These are phyloP conservation scores for Rhinogobius similis DNA, from an alignment of 2,113 vertebrate genomes.

Conservation along the genomic window DNA sequence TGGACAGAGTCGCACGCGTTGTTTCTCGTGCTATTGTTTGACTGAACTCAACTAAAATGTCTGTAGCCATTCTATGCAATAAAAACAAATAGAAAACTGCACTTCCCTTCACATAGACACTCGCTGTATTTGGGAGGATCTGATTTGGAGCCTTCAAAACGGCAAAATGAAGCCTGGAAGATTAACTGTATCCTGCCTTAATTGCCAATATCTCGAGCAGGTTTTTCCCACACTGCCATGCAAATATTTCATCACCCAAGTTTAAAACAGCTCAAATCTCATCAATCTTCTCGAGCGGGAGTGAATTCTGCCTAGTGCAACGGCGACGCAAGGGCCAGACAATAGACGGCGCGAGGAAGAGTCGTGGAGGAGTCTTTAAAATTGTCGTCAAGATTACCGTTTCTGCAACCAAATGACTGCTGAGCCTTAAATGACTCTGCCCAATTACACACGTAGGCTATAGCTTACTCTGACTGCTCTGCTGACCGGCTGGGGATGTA, in stretches of 20 bases:
- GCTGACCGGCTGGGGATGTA: constrained; percentile 50
- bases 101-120: not conserved
- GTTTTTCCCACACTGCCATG: not conserved
- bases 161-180: not conserved
- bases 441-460: constrained; percentile 37
- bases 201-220: constrained; percentile 5
- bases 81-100: not conserved
- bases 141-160: not conserved
- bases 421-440: constrained; percentile 44
- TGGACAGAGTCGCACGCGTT: not conserved
- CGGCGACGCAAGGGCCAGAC: not conserved
- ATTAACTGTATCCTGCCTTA: not conserved
- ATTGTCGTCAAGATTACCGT: constrained; percentile 43
- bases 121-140: not conserved
- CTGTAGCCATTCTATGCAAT: not conserved
- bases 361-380: constrained; percentile 12
- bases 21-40: not conserved
- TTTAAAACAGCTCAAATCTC: not conserved
- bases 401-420: constrained; percentile 43
- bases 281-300: not conserved
- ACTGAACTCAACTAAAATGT: too few relatives aligned
- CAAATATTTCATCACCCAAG: constrained; percentile 22
- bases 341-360: not conserved
- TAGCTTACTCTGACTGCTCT: constrained; percentile 3
- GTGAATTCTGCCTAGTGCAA: not conserved